Conservation (phyloP, 2,113 vertebrate species). For the Diadophis punctatus region DNA sequence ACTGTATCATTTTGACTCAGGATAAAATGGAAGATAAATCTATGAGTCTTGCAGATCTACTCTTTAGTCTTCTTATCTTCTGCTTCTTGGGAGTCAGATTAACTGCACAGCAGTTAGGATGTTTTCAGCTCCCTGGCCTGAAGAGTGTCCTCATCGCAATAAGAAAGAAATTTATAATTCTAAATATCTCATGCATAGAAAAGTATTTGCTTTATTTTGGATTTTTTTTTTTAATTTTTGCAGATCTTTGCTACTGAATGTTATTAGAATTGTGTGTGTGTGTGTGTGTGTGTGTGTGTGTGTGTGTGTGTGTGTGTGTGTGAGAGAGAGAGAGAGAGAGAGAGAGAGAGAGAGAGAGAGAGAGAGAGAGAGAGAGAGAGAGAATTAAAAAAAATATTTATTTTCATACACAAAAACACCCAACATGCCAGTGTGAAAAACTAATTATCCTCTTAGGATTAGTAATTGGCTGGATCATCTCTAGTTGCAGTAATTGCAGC, state of each 20-base stretch:
- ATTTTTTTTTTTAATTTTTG: not conserved
- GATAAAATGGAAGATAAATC: not conserved
- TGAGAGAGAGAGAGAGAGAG: rapidly evolving
- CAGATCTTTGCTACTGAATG: not conserved
- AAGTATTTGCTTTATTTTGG: not conserved
- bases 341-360: not conserved
- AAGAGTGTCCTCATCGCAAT: not conserved
- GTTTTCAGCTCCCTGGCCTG: not conserved
- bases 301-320: not conserved
- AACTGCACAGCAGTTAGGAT: not conserved
- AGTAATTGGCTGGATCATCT: not conserved
- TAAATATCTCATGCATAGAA: not conserved
- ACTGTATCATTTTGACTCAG: not conserved
- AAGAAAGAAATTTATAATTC: not conserved
- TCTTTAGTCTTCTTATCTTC: not conserved
- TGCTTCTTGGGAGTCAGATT: not conserved
- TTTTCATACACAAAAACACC: not conserved
- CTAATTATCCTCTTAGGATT: not conserved
- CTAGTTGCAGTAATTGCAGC: not conserved
- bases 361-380: no score
- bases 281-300: not conserved
- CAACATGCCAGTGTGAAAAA: not conserved
- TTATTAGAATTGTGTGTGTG: not conserved
- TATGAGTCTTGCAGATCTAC: not conserved
- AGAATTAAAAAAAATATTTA: not conserved